Evolutionary conservation across 2,888 invertebrate genomes (phyloP).

Genomic region (Cataglyphis altisquamis): DNA sequence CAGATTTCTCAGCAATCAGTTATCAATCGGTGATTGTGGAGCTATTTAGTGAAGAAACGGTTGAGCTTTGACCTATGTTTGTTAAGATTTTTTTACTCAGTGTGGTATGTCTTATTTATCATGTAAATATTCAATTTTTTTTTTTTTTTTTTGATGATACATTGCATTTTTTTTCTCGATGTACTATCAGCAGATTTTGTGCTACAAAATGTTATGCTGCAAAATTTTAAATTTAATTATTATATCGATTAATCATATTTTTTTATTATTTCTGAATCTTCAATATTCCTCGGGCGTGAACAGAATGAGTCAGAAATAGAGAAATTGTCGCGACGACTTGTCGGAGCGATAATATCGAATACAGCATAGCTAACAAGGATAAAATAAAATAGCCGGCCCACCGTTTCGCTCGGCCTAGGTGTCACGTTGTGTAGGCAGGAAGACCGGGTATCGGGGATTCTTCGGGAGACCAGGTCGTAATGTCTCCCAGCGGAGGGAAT

Average conservation of each 20-base stretch:
- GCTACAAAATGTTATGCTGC: no score
- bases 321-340: conserved; percentile 57
- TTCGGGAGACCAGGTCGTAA: conserved; percentile 72
- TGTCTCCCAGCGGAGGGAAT: conserved; percentile 64
- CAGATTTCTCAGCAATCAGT: no score
- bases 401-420: conserved; percentile 60
- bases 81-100: no score
- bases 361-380: conserved; percentile 49
- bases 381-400: conserved; percentile 70
- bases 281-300: conserved; percentile 63
- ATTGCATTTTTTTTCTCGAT: no score
- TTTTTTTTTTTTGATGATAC: no score
- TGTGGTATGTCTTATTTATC: no score
- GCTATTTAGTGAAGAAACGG: no score
- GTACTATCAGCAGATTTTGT: no score
- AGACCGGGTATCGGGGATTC: conserved; percentile 61
- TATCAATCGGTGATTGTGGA: no score
- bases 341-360: conserved; percentile 69
- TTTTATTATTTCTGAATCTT: neutral
- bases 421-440: conserved; percentile 68
- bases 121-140: no score
- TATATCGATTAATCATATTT: neutral
- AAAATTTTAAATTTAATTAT: neutral
- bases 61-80: no score
- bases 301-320: conserved; percentile 66